Percentiles rank a stretch among this genome's conserved stretches.
Conservation (phyloP, 2,888 invertebrate species). For the Athalia rosae region DNA sequence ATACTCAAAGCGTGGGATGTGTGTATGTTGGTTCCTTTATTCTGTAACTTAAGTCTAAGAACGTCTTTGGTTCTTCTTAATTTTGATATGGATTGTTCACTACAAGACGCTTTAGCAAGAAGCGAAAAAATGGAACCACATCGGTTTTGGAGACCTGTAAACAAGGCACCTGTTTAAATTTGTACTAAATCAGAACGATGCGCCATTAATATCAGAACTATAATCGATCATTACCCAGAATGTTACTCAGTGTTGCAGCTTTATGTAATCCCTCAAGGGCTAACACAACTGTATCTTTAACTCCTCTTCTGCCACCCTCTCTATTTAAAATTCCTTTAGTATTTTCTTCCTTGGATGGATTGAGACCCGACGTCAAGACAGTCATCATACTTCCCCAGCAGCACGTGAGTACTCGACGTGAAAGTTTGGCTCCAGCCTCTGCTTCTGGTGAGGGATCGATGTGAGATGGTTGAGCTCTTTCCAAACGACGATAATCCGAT, state of each 20-base stretch:
- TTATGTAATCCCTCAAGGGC: constrained; percentile 93
- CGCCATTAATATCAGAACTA: neutral
- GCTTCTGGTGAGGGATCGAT: constrained; percentile 82
- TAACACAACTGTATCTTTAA: constrained; percentile 88
- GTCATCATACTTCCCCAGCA: constrained; percentile 95
- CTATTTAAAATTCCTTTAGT: constrained; percentile 67
- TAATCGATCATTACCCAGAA: constrained; percentile 77
- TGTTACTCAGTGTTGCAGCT: constrained; percentile 93
- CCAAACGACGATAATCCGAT: constrained; percentile 90
- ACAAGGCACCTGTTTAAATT: neutral
- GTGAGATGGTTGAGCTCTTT: constrained; percentile 82
- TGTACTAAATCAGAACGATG: neutral
- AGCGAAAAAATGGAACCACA: constrained; percentile 93
- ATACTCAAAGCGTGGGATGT: constrained; percentile 94
- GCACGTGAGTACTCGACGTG: constrained; percentile 87
- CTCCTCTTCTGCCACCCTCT: constrained; percentile 74
- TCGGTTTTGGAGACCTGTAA: constrained; percentile 86
- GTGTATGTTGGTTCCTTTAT: constrained; percentile 84
- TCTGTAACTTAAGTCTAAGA: constrained; percentile 71
- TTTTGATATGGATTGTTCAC: constrained; percentile 75
- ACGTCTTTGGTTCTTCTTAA: constrained; percentile 71
- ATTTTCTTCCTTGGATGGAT: constrained; percentile 69
- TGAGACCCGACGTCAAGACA: constrained; percentile 83
- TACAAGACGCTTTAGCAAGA: constrained; percentile 92
- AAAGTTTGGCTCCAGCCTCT: constrained; percentile 86